phyloP scores from a whole-genome alignment of 2,113 vertebrate species.

The Oreochromis spilurus region DNA sequence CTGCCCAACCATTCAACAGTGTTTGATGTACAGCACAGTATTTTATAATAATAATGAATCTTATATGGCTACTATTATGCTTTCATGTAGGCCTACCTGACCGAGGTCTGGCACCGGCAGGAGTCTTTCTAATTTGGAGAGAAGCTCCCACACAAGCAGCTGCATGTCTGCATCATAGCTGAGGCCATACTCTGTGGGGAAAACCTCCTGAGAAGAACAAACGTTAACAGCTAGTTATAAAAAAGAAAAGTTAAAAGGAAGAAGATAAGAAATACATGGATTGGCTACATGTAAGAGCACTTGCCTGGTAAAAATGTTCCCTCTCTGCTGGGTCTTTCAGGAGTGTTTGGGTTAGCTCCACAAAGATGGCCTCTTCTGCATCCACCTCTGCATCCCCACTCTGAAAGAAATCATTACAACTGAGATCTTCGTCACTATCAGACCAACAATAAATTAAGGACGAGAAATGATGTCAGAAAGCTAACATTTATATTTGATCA shows the following conservation, averaged over 20 bases:
- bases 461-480: rapidly evolving
- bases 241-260: neutral
- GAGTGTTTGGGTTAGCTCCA: conserved; percentile 49
- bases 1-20: neutral
- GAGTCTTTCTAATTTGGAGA: conserved; percentile 70
- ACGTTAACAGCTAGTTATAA: neutral
- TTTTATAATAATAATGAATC: neutral
- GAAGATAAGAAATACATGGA: neutral
- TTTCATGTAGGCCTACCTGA: conserved; percentile 35
- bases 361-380: conserved; percentile 53
- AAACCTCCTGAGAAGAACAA: conserved; percentile 57
- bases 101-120: conserved; percentile 55
- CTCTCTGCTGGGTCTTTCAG: conserved; percentile 54
- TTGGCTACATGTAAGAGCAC: neutral
- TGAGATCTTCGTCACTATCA: neutral
- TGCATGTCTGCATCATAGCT: conserved; percentile 70
- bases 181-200: conserved; percentile 70
- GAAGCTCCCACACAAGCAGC: conserved; percentile 72
- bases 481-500: neutral
- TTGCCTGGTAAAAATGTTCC: conserved; percentile 58
- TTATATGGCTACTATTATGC: neutral
- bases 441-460: neutral
- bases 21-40: neutral
- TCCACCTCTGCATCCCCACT: conserved; percentile 60
- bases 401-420: conserved; percentile 4